A percentile compares a stretch with the other conserved stretches of the same genome.
Evolutionary conservation across 2,888 invertebrate species (phyloP).

Genomic region (Acleris laterana): DNA sequence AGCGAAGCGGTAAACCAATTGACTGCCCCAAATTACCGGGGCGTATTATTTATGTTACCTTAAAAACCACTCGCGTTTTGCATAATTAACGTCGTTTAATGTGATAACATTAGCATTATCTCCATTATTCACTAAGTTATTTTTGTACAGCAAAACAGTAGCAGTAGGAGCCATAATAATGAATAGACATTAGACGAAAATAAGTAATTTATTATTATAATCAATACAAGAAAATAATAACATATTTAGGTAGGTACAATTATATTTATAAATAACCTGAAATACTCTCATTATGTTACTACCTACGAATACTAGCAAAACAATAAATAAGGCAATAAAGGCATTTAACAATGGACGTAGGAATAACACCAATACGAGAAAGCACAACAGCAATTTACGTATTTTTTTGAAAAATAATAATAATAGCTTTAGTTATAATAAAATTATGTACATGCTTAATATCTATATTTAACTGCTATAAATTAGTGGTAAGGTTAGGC

Average conservation of each 20-base stretch:
- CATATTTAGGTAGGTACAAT: constrained; percentile 27
- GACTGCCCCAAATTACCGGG: constrained; percentile 5
- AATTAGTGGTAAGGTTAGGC: constrained; percentile 65
- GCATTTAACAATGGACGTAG: constrained; percentile 18
- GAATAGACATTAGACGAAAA: constrained; percentile 14
- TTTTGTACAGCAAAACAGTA: background rate
- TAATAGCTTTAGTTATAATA: constrained; percentile 8
- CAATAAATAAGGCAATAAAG: constrained; percentile 34
- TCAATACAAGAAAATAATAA: constrained; percentile 35
- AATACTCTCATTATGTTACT: constrained; percentile 7
- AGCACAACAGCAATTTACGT: constrained; percentile 18
- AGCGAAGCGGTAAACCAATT: background rate
- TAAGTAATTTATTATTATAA: constrained; percentile 34
- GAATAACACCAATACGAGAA: constrained; percentile 8
- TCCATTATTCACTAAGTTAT: background rate
- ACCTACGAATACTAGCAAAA: constrained; percentile 15
- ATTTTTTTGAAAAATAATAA: constrained; percentile 19
- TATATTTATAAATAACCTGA: constrained; percentile 36
- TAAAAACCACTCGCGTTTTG: constrained; percentile 14
- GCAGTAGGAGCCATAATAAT: background rate
- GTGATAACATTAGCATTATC: constrained; percentile 4
- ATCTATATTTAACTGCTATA: constrained; percentile 41
- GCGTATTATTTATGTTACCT: constrained; percentile 1
- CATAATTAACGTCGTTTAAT: constrained; percentile 13
- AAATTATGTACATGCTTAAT: constrained; percentile 37